These are phyloP conservation scores for Drosophila meridionalis DNA, from an alignment of 2,888 invertebrate species.

Conservation along the genomic window DNA sequence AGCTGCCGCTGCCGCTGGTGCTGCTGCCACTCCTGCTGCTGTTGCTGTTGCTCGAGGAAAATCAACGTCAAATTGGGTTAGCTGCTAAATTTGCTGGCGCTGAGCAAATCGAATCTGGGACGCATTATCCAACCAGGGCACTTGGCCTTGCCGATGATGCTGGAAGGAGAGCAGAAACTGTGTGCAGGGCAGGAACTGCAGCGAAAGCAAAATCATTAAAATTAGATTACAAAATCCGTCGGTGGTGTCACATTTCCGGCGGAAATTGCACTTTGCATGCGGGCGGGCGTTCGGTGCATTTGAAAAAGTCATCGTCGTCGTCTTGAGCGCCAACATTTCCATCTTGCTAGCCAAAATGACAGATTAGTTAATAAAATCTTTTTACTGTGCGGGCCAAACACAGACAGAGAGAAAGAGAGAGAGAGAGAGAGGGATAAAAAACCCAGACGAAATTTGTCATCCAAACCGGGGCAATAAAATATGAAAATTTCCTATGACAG, in stretches of 20 bases:
- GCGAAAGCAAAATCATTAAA: conserved; percentile 76
- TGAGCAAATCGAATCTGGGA: conserved; percentile 70
- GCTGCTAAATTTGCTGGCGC: conserved; percentile 53
- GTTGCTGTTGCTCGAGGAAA: conserved; percentile 36
- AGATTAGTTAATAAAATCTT: conserved; percentile 81
- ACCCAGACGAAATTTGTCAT: conserved; percentile 68
- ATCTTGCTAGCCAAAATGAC: conserved; percentile 62
- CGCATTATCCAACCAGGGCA: conserved; percentile 47
- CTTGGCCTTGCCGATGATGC: conserved; percentile 55
- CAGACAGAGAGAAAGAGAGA: background rate
- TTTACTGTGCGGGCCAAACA: conserved; percentile 14
- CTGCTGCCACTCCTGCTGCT: background rate
- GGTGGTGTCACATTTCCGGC: conserved; percentile 78
- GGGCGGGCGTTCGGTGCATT: conserved; percentile 17
- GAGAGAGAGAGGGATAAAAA: background rate
- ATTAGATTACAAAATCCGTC: conserved; percentile 78
- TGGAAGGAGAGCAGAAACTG: background rate
- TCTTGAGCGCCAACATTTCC: conserved; percentile 36
- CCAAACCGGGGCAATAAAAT: conserved; percentile 63
- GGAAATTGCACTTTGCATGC: conserved; percentile 78
- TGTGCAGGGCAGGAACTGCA: conserved; percentile 40
- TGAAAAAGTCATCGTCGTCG: background rate
- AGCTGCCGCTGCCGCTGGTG: background rate
- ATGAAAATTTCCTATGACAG: conserved; percentile 73
- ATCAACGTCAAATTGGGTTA: conserved; percentile 72